Evolutionary conservation across 2,888 invertebrate species (phyloP).

Genomic region (Euproctis similis): DNA sequence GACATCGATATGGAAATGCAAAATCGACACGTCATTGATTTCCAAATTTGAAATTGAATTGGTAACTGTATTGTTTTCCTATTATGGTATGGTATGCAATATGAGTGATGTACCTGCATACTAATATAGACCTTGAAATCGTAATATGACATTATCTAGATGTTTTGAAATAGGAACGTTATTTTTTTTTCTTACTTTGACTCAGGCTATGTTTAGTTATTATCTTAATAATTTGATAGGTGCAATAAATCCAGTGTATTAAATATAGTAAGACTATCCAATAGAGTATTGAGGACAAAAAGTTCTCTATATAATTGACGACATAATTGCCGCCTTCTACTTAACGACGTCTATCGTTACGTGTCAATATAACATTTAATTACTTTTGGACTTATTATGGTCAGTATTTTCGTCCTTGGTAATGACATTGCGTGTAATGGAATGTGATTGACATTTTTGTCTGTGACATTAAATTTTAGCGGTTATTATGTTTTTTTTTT

Average conservation of each 20-base stretch:
- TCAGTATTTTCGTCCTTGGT: constrained; percentile 21
- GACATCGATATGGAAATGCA: too few relatives aligned
- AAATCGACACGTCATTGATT: not conserved
- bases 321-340: constrained; percentile 4
- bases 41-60: constrained; percentile 1
- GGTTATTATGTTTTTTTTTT: not conserved
- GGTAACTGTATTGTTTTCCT: constrained; percentile 5
- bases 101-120: constrained; percentile 15
- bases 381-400: constrained; percentile 14
- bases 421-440: constrained; percentile 21
- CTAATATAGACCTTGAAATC: constrained; percentile 21
- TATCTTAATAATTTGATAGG: too few relatives aligned
- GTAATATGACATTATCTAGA: too few relatives aligned
- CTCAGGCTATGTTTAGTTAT: too few relatives aligned
- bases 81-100: constrained; percentile 6
- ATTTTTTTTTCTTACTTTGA: too few relatives aligned
- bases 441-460: constrained; percentile 22
- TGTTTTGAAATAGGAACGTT: too few relatives aligned
- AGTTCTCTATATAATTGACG: too few relatives aligned
- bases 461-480: constrained; percentile 5
- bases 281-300: too few relatives aligned
- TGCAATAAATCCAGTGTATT: too few relatives aligned
- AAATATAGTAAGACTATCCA: too few relatives aligned
- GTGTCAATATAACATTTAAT: constrained; percentile 12
- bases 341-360: constrained; percentile 4